Base-by-base conservation (phyloP, 2,113 vertebrate genomes). In the Nipponia nippon region DNA sequence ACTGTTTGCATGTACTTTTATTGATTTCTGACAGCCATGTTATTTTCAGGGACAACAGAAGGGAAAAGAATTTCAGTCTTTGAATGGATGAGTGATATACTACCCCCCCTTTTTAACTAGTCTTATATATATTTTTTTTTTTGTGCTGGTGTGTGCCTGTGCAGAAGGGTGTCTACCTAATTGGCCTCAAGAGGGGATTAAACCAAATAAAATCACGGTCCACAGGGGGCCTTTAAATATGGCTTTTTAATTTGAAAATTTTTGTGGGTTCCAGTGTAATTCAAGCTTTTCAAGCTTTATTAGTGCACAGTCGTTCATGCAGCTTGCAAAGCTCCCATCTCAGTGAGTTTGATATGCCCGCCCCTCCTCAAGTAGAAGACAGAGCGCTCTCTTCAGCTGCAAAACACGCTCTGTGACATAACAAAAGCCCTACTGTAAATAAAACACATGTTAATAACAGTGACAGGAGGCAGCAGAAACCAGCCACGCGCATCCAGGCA, bases 211-310 rank as follows among this genome's bases (percentile, higher is more conserved):
- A 98, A 98, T 98, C 98, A 98, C 87, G 65, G 86, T 98, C 97
- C 98, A 97, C 93, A 83, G 97, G 95, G 86, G 98, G 94, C 96
- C 97, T 96, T 96, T 98, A 98, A 98, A 98, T 98, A 98, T 98
- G 97, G 97, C 97, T 97, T 98, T 98, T 98, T 98, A 98, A 98
- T 98, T 98, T 98, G 98, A 98, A 98, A 97, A 98, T 97, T 98
- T 98, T 98, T 98, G 97, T 98, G 98, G 98, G 97, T 97, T 98
- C 97, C 95, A 98, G 93, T 98, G 97, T 98, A 98, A 98, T 98
- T 98, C 97, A 98, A 98, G 98, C 98, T 98, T 98, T 98, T 98
- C 97, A 95, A 96, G 97, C 97, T 98, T 98, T 98, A 98, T 98
- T 98, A 97, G 97, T 82, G 97, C 97, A 46, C 69, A 83, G 97